Conservation (phyloP, 2,888 invertebrate genomes). For the Microctonus brassicae region DNA sequence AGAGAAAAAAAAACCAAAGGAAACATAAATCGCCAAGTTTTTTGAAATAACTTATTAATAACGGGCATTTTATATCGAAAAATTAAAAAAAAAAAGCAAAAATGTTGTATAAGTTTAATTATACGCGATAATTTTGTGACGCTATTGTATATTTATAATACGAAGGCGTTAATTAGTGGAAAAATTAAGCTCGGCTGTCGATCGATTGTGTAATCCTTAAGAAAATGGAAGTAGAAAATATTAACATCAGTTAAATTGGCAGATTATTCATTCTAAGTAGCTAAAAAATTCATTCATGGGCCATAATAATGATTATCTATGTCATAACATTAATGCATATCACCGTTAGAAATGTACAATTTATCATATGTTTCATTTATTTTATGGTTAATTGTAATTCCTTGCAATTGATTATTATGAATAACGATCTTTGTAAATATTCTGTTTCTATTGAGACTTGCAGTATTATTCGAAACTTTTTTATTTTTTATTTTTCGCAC, state of each 20-base stretch:
- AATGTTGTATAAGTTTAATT: slow-evolving; percentile 46
- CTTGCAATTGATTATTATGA: background rate
- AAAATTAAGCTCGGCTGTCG: slow-evolving; percentile 7
- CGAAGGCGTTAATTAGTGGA: background rate
- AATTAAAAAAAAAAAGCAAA: slow-evolving; percentile 35
- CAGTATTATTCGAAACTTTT: slow-evolving; percentile 14
- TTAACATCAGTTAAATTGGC: background rate
- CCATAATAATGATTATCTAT: background rate
- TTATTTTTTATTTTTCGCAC: background rate
- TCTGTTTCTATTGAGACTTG: background rate
- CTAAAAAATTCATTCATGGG: slow-evolving; percentile 5
- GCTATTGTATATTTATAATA: slow-evolving; percentile 4
- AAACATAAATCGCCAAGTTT: background rate
- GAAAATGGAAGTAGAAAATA: background rate
- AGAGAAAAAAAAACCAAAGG: slow-evolving; percentile 30
- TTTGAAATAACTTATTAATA: slow-evolving; percentile 19
- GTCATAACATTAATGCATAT: background rate
- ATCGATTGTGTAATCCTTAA: slow-evolving; percentile 3
- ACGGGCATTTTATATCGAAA: slow-evolving; percentile 61
- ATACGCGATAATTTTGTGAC: slow-evolving; percentile 13
- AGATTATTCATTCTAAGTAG: background rate
- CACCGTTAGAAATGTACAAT: background rate
- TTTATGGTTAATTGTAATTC: background rate
- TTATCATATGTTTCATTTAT: background rate
- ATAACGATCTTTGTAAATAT: slow-evolving; percentile 4